Conservation (phyloP, 1,140 invertebrate genomes). For the Homalodisca vitripennis region DNA sequence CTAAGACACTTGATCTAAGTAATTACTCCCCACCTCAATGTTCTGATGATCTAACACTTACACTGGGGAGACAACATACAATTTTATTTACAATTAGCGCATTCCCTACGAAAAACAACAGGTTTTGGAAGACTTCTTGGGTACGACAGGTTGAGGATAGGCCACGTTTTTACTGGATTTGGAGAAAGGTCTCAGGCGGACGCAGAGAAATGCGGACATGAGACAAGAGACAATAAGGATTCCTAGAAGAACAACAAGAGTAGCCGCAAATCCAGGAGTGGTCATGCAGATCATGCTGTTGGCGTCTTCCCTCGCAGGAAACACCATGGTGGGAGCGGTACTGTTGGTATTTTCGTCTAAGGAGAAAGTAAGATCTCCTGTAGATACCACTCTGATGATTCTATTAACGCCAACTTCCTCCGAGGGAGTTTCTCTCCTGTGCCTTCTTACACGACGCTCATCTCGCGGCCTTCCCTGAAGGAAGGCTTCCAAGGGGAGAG, state of each 20-base stretch:
- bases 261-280: constrained; percentile 83
- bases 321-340: constrained; percentile 69
- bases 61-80: too few species aligned
- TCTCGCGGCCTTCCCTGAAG: constrained; percentile 76
- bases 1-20: too few species aligned
- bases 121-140: constrained; percentile 49
- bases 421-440: constrained; percentile 60
- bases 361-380: constrained; percentile 90
- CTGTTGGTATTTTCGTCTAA: constrained; percentile 69
- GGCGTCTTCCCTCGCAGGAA: constrained; percentile 68
- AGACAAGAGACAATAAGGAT: constrained; percentile 80
- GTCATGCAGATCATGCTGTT: constrained; percentile 85
- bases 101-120: constrained; percentile 58
- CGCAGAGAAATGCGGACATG: constrained; percentile 79
- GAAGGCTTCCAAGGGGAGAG: constrained; percentile 66
- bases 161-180: constrained; percentile 55
- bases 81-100: too few species aligned
- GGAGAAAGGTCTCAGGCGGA: constrained; percentile 61
- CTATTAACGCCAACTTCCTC: constrained; percentile 89
- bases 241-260: constrained; percentile 73
- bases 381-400: constrained; percentile 88
- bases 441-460: constrained; percentile 65
- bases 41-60: too few species aligned
- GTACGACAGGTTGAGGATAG: constrained; percentile 45
- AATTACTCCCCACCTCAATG: too few species aligned